Base-by-base conservation (phyloP, 1,140 invertebrate species). In the Archegozetes longisetosus region DNA sequence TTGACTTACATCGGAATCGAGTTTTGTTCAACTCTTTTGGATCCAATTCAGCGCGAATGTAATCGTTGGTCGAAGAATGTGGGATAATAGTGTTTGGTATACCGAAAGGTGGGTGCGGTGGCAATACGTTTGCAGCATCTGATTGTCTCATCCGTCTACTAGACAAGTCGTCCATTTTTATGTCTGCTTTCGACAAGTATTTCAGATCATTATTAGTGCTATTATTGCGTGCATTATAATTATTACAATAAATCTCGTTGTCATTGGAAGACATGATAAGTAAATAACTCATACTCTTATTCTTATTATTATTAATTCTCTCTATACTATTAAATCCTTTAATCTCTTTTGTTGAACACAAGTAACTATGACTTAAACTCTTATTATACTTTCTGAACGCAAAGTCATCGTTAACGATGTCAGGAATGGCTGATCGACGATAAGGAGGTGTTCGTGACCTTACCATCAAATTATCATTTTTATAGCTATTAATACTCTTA, bases 41-140 rank as follows among this genome's bases (percentile, higher is more conserved):
- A 58, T 60, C 61, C 25, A 28, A 23, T 28, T 61, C 53, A 20
- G 81, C 81, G 66, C 89, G 86, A 46, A 91, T 74, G 67, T 92
- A 92, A 69, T 91, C 86, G 62, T 79, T 84, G 53, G 82, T 79
- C 0, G 86, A 78, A 20, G 83, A 53, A 9, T 55, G 53, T 17
- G 27, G 76, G 0, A 84, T 77, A 3, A 88, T 78, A 9, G 85
- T 24, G 24, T 58, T 58, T 1, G 57, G 57, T 66, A 92, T 90
- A 17, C 88, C 88, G 70, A 92, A 91, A 0, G 85, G 86, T 25
- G 86, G 87, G 68, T 90, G 87, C 6, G 84, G 84, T 58, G 89
- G 85, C 0, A 78, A 65, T 1, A 84, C 77, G 68, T 81, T 25
- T 82, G 72, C 17, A 78, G 78, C 68, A 80, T 81, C 65, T 85